Evolutionary conservation across 1,140 invertebrate species (phyloP).

Genomic region (Aporrectodea caliginosa): DNA sequence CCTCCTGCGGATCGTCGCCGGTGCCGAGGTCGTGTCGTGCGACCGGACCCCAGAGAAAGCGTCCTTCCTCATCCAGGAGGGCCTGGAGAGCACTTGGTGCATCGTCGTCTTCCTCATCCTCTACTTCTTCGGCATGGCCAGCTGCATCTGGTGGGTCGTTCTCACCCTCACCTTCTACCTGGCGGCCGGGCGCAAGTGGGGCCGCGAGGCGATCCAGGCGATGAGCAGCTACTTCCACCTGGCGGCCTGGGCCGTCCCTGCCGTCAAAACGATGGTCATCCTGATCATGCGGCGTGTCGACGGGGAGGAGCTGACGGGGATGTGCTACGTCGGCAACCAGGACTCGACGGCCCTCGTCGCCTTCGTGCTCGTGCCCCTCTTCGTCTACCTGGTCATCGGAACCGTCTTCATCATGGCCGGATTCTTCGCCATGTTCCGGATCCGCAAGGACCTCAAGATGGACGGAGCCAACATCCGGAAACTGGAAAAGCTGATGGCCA

Average conservation of each 20-base stretch:
- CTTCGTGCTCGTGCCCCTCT: constrained; percentile 84
- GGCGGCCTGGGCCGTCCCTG: constrained; percentile 89
- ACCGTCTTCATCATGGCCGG: constrained; percentile 88
- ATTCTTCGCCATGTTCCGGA: constrained; percentile 89
- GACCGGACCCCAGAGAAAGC: constrained; percentile 42
- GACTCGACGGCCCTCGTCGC: constrained; percentile 77
- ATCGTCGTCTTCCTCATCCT: constrained; percentile 80
- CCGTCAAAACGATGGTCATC: constrained; percentile 84
- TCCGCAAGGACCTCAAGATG: constrained; percentile 84
- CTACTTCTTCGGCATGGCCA: constrained; percentile 97
- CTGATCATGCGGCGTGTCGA: constrained; percentile 92
- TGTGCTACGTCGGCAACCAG: constrained; percentile 93
- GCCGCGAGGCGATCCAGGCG: constrained; percentile 96
- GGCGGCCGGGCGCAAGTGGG: constrained; percentile 95
- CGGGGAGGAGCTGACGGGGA: constrained; percentile 91
- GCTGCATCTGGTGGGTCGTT: constrained; percentile 96
- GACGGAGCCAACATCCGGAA: constrained; percentile 79
- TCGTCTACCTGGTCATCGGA: constrained; percentile 87
- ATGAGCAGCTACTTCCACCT: constrained; percentile 96
- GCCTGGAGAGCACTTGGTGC: constrained; percentile 74
- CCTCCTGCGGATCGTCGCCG: constrained; percentile 74
- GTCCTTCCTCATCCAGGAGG: constrained; percentile 64
- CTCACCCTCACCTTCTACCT: constrained; percentile 96
- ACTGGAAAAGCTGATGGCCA: constrained; percentile 91
- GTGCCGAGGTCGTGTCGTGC: constrained; percentile 83